These are phyloP conservation scores for Cricetomys ansorgei DNA, from an alignment of 2,113 vertebrate species.

Conservation along the genomic window DNA sequence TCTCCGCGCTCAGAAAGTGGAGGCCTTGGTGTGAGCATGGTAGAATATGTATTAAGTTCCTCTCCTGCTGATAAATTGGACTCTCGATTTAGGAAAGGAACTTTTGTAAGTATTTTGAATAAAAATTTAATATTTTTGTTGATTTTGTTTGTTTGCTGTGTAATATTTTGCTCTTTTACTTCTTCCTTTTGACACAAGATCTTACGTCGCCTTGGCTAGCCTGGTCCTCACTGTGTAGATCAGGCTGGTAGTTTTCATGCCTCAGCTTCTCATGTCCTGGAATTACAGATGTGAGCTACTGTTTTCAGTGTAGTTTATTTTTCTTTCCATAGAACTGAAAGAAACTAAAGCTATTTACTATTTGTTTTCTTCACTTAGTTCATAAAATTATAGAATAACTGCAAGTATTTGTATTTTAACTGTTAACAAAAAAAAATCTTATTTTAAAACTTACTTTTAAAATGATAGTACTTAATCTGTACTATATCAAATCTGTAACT, in stretches of 20 bases:
- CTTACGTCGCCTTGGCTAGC: background rate
- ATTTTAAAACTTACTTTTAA: constrained; percentile 43
- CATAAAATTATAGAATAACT: constrained; percentile 59
- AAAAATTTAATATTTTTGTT: constrained; percentile 15
- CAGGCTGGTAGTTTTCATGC: background rate
- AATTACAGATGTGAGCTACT: background rate
- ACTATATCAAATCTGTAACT: constrained; percentile 24
- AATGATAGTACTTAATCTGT: constrained; percentile 32
- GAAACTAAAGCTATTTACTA: background rate
- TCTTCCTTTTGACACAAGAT: background rate
- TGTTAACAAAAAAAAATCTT: background rate
- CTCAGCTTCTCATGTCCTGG: background rate
- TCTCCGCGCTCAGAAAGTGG: constrained; percentile 99
- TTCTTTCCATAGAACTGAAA: constrained; percentile 47
- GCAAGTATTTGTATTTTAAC: constrained; percentile 52
- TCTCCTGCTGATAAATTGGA: constrained; percentile 99
- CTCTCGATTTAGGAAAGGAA: constrained; percentile 96
- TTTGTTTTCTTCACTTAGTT: constrained; percentile 56
- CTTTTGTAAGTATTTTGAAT: constrained; percentile 92
- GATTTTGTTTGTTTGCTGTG: background rate
- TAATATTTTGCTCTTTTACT: background rate
- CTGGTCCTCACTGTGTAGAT: background rate
- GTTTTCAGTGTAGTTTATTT: background rate
- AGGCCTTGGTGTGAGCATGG: constrained; percentile 99
- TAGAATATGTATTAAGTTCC: constrained; percentile 99